Conservation (phyloP, 2,113 vertebrate species). For the Hipposideros armiger region DNA sequence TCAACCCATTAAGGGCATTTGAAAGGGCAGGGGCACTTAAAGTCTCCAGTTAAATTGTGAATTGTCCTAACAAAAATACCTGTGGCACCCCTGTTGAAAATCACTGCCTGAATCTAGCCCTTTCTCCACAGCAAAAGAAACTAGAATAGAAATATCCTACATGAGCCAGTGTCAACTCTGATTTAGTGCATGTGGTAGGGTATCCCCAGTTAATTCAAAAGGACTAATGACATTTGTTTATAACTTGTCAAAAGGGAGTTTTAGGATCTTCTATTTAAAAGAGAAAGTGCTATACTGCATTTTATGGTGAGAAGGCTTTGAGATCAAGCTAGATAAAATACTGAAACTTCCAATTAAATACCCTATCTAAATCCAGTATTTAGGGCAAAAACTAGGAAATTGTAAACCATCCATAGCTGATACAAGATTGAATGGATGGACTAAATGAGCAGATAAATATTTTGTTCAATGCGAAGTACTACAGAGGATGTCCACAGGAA, state of each 20-base stretch:
- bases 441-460: background rate
- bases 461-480: background rate
- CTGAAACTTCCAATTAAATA: background rate
- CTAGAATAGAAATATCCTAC: background rate
- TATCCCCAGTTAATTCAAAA: background rate
- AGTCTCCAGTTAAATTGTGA: background rate
- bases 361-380: background rate
- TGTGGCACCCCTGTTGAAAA: background rate
- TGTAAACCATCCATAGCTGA: background rate
- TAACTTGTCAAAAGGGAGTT: background rate
- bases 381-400: background rate
- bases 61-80: slow-evolving; percentile 20
- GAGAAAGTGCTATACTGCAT: background rate
- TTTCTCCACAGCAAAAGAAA: background rate
- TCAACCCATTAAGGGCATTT: background rate
- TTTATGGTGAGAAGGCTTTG: background rate
- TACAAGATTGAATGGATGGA: background rate
- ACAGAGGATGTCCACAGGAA: background rate
- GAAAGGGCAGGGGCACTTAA: background rate
- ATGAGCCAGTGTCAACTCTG: background rate
- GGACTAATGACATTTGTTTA: background rate
- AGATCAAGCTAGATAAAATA: background rate
- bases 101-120: background rate
- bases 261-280: background rate
- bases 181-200: background rate